Conservation (phyloP, 2,888 invertebrate species). For the Oxycera nigricornis region DNA sequence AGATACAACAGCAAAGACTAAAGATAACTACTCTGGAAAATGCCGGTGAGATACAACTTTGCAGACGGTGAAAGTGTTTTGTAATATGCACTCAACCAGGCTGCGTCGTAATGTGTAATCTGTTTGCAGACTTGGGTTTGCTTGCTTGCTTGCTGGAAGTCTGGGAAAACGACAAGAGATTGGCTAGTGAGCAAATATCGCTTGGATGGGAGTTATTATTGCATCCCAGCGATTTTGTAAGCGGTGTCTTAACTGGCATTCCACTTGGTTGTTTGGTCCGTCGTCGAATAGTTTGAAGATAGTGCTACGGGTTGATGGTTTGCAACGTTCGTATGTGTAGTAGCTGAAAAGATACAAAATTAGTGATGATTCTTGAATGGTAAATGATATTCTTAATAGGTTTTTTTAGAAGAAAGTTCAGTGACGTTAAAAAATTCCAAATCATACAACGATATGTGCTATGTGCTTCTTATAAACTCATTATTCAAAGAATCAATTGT, state of each 20-base stretch:
- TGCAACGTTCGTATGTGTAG: not conserved
- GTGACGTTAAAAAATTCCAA: not conserved
- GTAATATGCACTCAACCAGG: not conserved
- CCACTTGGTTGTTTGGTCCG: not conserved
- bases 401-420: not conserved
- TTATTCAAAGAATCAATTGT: not conserved
- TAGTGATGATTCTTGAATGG: not conserved
- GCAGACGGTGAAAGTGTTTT: constrained; percentile 33
- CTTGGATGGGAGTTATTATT: constrained; percentile 10
- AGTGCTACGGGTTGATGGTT: not conserved
- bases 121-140: constrained; percentile 4
- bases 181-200: not conserved
- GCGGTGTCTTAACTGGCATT: not conserved
- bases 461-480: not conserved
- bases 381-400: not conserved
- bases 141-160: not conserved
- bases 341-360: not conserved
- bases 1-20: no score
- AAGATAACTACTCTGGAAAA: no score
- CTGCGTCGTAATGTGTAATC: not conserved
- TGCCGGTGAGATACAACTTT: no score
- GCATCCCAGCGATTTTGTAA: constrained; percentile 18
- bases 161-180: not conserved
- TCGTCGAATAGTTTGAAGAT: not conserved
- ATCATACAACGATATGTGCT: not conserved